phyloP scores from a whole-genome alignment of 2,113 vertebrate genomes.

The Daubentonia madagascariensis region DNA sequence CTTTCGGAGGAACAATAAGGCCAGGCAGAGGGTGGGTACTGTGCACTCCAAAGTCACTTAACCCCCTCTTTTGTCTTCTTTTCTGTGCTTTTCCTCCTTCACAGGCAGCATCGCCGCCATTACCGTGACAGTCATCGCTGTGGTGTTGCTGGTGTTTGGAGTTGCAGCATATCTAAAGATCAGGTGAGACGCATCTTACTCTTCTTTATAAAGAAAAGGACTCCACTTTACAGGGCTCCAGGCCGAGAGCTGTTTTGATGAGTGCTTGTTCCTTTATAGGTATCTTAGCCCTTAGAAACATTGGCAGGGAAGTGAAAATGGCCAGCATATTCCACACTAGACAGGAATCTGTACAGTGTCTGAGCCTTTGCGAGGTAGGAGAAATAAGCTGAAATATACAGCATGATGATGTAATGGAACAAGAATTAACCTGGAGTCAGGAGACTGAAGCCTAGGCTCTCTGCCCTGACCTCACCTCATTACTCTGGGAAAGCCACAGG shows the following conservation, averaged over 20 bases:
- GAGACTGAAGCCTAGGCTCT: neutral
- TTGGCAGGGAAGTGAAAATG: neutral
- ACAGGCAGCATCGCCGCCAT: slow-evolving; percentile 87
- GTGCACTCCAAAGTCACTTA: rapidly evolving
- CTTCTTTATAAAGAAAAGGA: neutral
- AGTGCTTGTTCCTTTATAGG: neutral
- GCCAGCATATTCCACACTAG: rapidly evolving
- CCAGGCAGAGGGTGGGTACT: neutral
- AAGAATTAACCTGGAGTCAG: neutral
- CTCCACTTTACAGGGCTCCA: neutral
- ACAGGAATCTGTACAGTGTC: neutral
- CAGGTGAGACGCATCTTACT: slow-evolving; percentile 77
- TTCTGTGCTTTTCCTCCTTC: neutral
- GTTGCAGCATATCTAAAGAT: slow-evolving; percentile 84
- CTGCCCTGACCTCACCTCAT: neutral
- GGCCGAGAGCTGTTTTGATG: neutral
- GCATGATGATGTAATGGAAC: neutral
- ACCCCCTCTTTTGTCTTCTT: neutral
- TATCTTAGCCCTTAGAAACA: neutral
- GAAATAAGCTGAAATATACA: neutral
- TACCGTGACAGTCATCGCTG: slow-evolving; percentile 81
- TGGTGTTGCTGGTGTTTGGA: slow-evolving; percentile 84
- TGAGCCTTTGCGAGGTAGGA: neutral
- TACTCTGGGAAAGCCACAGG: neutral
- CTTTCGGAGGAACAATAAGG: neutral